These are phyloP conservation scores for Tridacna crocea DNA, from an alignment of 2,888 invertebrate species.

Conservation along the genomic window DNA sequence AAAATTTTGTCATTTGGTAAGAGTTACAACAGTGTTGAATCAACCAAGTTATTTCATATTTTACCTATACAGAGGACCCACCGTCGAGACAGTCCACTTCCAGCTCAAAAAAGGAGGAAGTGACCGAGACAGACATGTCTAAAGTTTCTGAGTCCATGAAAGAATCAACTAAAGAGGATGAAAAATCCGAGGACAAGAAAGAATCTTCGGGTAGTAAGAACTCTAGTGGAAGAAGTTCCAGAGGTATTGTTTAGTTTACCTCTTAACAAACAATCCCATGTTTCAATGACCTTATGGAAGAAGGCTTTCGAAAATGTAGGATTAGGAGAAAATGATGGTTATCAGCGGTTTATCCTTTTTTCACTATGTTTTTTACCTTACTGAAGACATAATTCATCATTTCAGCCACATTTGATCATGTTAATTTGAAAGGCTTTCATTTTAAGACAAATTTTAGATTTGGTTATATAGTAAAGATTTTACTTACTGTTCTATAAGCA, in stretches of 20 bases:
- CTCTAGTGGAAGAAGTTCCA: conserved; percentile 69
- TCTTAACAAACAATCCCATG: not conserved
- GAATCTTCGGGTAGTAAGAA: conserved; percentile 65
- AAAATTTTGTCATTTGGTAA: too few relatives aligned
- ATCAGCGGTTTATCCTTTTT: not conserved
- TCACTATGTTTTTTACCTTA: too few relatives aligned
- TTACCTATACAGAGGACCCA: not conserved
- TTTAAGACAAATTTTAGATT: too few relatives aligned
- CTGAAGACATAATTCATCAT: too few relatives aligned
- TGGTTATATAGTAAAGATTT: too few relatives aligned
- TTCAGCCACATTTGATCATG: too few relatives aligned
- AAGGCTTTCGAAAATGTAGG: not conserved
- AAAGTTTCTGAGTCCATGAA: conserved; percentile 57
- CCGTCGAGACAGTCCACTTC: conserved; percentile 62
- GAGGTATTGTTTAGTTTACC: conserved; percentile 51
- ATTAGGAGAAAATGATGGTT: not conserved
- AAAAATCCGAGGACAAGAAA: conserved; percentile 60
- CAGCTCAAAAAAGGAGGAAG: conserved; percentile 50
- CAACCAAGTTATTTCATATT: not conserved
- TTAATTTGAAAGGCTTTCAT: too few relatives aligned
- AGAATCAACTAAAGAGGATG: conserved; percentile 38
- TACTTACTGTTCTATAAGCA: too few relatives aligned
- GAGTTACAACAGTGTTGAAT: too few relatives aligned
- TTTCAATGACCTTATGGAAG: not conserved
- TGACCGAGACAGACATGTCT: conserved; percentile 41